These are phyloP conservation scores for Smittia aterrima DNA, from an alignment of 2,888 invertebrate genomes.

Conservation along the genomic window DNA sequence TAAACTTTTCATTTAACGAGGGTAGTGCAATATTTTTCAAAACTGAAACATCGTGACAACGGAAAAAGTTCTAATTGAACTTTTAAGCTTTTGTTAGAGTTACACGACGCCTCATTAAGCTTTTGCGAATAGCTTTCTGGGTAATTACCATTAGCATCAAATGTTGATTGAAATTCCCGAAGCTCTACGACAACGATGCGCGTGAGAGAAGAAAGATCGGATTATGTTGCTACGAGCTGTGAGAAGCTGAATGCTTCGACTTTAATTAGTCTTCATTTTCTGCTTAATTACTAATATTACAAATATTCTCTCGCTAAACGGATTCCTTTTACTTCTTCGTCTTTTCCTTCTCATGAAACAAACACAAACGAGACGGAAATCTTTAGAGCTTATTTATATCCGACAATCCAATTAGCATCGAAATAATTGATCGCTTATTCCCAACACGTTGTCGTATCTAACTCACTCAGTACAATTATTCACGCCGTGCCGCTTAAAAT, in stretches of 20 bases:
- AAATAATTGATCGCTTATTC: slow-evolving; percentile 1
- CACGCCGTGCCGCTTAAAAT: too few species aligned
- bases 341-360: background rate
- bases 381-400: background rate
- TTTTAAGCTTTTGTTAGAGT: background rate
- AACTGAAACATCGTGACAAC: too few species aligned
- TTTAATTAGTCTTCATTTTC: slow-evolving; percentile 6
- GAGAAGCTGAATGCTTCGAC: background rate
- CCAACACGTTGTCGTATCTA: background rate
- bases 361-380: too few species aligned
- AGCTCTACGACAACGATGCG: too few species aligned
- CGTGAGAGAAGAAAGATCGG: background rate
- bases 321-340: background rate
- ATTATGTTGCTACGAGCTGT: background rate
- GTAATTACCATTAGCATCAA: background rate
- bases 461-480: too few species aligned
- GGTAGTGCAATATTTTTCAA: too few species aligned
- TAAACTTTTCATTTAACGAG: too few species aligned
- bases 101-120: background rate
- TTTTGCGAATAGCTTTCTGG: background rate
- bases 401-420: background rate
- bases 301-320: background rate
- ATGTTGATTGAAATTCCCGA: background rate
- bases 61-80: too few species aligned
- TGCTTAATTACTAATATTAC: background rate